These are phyloP conservation scores for Belonocnema kinseyi DNA, from an alignment of 1,140 invertebrate genomes.

Conservation along the genomic window DNA sequence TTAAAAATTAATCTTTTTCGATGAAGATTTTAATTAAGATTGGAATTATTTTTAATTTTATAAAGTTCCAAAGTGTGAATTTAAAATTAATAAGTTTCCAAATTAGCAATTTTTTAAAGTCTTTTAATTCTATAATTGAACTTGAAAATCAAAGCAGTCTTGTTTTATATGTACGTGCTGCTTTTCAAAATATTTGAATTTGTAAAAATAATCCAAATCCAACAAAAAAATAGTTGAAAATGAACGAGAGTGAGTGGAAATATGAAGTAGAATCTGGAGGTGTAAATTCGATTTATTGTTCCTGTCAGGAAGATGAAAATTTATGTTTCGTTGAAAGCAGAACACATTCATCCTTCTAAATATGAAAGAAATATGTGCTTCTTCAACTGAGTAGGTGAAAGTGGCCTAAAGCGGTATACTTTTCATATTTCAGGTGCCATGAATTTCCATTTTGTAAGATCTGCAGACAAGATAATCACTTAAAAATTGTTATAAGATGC, in stretches of 20 bases:
- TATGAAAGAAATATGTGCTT: conserved; percentile 22
- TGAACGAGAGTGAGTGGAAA: conserved; percentile 1
- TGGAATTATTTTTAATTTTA: too few species aligned
- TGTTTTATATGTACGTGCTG: too few species aligned
- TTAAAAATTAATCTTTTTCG: too few species aligned
- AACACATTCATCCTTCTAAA: neutral
- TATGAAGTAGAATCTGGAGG: neutral
- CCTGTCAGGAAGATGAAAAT: conserved; percentile 15
- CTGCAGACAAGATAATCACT: neutral
- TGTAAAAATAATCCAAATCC: neutral
- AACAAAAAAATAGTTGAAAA: conserved; percentile 6
- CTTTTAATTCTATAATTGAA: too few species aligned
- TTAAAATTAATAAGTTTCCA: too few species aligned
- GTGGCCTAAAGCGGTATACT: neutral
- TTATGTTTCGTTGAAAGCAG: conserved; percentile 21
- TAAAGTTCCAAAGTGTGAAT: too few species aligned
- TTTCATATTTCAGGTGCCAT: neutral
- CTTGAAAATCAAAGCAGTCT: too few species aligned
- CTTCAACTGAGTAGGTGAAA: conserved; percentile 20
- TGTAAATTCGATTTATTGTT: conserved; percentile 13
- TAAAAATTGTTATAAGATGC: neutral
- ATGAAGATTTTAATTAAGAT: too few species aligned
- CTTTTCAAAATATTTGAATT: too few species aligned
- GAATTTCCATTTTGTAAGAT: conserved; percentile 3
- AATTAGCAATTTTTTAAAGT: too few species aligned